phyloP scores from a whole-genome alignment of 2,888 invertebrate genomes.

The Apomyelois bistriatella region DNA sequence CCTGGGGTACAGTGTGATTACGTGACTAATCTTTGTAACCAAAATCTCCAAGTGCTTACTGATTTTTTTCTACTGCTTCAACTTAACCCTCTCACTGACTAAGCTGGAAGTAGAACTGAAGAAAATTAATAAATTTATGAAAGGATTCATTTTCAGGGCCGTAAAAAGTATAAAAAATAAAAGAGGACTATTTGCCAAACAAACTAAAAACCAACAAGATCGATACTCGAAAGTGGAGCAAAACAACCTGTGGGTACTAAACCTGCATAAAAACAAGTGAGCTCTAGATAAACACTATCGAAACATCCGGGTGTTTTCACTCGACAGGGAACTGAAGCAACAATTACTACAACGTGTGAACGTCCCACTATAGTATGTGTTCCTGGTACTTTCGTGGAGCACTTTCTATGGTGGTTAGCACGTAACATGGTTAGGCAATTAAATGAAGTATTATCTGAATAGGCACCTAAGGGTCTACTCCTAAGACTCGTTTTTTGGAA shows the following conservation, averaged over 20 bases:
- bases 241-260: slow-evolving; percentile 33
- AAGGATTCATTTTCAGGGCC: no score
- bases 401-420: slow-evolving; percentile 40
- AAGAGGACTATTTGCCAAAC: not conserved
- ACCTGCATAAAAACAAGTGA: slow-evolving; percentile 41
- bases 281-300: slow-evolving; percentile 59
- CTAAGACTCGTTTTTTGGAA: not conserved
- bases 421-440: slow-evolving; percentile 9
- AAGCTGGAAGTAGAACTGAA: no score
- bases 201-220: not conserved
- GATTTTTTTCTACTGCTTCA: no score
- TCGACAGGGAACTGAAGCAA: slow-evolving; percentile 18
- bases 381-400: slow-evolving; percentile 48
- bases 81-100: no score
- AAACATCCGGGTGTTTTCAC: slow-evolving; percentile 70
- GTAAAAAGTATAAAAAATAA: no score
- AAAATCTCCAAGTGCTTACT: no score
- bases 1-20: no score
- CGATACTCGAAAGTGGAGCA: slow-evolving; percentile 25
- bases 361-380: slow-evolving; percentile 47
- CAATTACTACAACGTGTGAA: slow-evolving; percentile 48
- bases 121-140: no score
- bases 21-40: no score
- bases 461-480: not conserved
- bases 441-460: slow-evolving; percentile 1